Percentiles rank a stretch among this genome's conserved stretches.
These are phyloP conservation scores for Drosophila kokeensis DNA, from an alignment of 2,888 invertebrate genomes.

Conservation along the genomic window DNA sequence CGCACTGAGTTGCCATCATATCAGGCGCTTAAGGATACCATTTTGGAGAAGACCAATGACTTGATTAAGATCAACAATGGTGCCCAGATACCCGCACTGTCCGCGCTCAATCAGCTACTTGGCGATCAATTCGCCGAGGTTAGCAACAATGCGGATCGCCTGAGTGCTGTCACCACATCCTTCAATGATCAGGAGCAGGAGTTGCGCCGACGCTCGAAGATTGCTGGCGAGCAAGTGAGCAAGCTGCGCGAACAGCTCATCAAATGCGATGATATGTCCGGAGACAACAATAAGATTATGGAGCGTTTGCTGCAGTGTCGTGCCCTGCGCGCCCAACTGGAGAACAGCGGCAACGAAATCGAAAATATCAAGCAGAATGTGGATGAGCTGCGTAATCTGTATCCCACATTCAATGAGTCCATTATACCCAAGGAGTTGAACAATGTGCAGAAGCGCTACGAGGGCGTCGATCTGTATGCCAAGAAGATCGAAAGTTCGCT, in stretches of 20 bases:
- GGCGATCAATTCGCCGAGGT: constrained; percentile 92
- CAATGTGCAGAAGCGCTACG: constrained; percentile 93
- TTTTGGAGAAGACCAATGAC: constrained; percentile 92
- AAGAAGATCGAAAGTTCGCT: constrained; percentile 93
- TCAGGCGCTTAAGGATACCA: constrained; percentile 90
- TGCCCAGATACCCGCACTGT: constrained; percentile 89
- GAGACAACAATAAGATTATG: constrained; percentile 93
- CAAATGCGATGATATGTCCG: constrained; percentile 95
- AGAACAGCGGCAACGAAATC: constrained; percentile 88
- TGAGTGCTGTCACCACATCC: constrained; percentile 90
- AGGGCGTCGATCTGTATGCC: constrained; percentile 91
- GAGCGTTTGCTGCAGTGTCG: constrained; percentile 91
- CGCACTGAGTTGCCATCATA: constrained; percentile 93
- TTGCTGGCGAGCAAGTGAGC: constrained; percentile 89
- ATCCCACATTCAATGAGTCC: constrained; percentile 92
- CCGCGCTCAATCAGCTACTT: constrained; percentile 88
- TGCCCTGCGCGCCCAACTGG: constrained; percentile 89
- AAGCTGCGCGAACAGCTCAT: constrained; percentile 93
- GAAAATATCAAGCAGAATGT: constrained; percentile 89
- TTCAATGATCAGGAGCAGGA: constrained; percentile 91
- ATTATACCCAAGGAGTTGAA: constrained; percentile 92
- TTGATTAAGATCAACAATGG: constrained; percentile 91
- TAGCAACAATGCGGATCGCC: constrained; percentile 89
- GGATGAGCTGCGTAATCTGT: constrained; percentile 89
- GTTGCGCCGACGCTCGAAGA: constrained; percentile 90